Evolutionary conservation across 1,140 invertebrate species (phyloP).

Genomic region (Babylonia areolata): DNA sequence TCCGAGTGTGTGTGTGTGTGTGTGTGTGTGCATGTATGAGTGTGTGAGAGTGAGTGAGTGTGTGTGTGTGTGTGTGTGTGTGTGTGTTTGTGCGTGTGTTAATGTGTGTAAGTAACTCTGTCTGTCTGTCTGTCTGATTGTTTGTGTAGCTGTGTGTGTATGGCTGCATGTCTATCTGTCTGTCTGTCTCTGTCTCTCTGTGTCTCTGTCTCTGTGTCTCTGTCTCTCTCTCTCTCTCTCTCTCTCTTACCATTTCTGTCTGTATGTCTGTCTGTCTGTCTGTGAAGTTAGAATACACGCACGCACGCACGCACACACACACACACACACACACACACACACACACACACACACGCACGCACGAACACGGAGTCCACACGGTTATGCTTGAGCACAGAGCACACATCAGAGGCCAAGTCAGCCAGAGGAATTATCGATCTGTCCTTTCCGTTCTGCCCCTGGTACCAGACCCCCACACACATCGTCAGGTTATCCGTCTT

Average conservation of each 20-base stretch:
- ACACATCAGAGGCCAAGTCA: too few species aligned
- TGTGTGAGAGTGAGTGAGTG: not conserved
- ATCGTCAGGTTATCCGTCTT: too few species aligned
- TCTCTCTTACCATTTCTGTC: not conserved
- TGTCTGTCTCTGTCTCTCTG: constrained; percentile 28
- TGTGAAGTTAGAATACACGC: not conserved
- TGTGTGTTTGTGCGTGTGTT: not conserved
- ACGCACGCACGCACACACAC: not conserved
- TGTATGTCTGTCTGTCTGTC: constrained; percentile 22
- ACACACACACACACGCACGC: not conserved
- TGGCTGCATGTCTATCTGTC: constrained; percentile 8
- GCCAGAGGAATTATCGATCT: too few species aligned
- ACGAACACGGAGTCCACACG: not conserved
- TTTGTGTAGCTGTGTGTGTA: constrained; percentile 20
- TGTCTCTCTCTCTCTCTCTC: constrained; percentile 13
- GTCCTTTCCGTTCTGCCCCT: too few species aligned
- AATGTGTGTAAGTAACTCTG: not conserved
- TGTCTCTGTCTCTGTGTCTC: constrained; percentile 22
- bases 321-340: too few species aligned
- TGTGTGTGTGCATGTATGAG: not conserved
- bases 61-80: not conserved
- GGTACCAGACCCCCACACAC: too few species aligned
- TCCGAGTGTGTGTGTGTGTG: not conserved
- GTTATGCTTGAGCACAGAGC: too few species aligned
- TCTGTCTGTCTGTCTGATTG: not conserved